Base-by-base conservation (phyloP, 2,113 vertebrate species). In the Macroglossus sobrinus region DNA sequence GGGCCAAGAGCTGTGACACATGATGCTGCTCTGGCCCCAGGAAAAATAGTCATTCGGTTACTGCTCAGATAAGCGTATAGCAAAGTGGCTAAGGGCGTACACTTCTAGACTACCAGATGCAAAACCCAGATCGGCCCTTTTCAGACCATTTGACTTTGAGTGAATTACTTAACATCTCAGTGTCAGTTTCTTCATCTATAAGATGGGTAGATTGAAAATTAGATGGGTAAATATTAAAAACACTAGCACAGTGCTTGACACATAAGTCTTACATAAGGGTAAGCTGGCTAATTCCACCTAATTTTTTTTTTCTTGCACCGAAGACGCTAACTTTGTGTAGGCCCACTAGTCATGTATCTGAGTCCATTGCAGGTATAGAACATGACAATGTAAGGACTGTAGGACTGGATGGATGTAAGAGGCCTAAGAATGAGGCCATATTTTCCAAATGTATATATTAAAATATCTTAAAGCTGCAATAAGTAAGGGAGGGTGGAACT, bases 1-100 rank as follows among this genome's bases (percentile, higher is more conserved):
- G 38, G 33, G 40, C 50, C 2, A 1, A 16, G 50, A 3, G 15
- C 30, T 10, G 16, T 16, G 35, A 64, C 7, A 1, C 5, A 7
- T 2, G 9, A 30, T 38, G 38, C 55, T 38, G 38, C 43, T 19
- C 57, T 21, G 63, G 40, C 18, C n/a, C 40, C 28, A 18, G 59
- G 55, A 80, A 53, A 91, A 33, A 18, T 5, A 3, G 30, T 55
- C 30, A 11, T 6, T 19, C 19, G 22, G 30, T 7, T 43, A 22
- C 81, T 43, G 53, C 64, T 80, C 28, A 18, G 81, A 18, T 28
- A 61, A 50, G 28, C 4, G 24, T 30, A 11, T 18, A 30, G 38
- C 40, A 21, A 22, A 45, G 28, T 53, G 53, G 38, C 35, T 24
- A 13, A 66, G 66, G 68, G 33, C 5, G 45, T 45, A 11, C 28